phyloP scores from a whole-genome alignment of 2,113 vertebrate species.

The Muntiacus reevesi region DNA sequence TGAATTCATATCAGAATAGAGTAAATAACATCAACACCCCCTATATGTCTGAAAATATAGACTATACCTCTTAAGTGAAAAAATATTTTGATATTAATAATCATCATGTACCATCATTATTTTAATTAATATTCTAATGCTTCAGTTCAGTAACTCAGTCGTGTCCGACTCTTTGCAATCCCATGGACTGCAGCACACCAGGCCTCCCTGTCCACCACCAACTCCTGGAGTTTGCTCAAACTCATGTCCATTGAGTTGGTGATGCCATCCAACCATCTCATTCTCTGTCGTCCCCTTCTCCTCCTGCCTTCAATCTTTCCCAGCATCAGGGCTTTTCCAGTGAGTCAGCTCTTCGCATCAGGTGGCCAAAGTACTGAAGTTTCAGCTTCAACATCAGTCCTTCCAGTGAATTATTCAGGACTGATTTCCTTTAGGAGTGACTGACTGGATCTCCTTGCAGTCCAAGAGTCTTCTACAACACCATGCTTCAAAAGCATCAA shows the following conservation, averaged over 20 bases:
- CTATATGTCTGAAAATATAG: neutral
- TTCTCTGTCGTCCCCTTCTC: neutral
- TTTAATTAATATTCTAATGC: conserved; percentile 28
- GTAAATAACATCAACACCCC: neutral
- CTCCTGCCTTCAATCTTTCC: neutral
- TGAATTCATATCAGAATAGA: neutral
- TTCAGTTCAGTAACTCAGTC: neutral
- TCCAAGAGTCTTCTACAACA: neutral
- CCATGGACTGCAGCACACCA: neutral
- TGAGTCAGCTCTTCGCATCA: neutral
- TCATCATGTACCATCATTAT: neutral
- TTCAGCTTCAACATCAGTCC: neutral
- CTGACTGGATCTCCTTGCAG: neutral
- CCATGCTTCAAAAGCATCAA: neutral
- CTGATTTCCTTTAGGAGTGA: neutral
- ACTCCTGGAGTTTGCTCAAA: neutral
- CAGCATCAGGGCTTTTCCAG: neutral
- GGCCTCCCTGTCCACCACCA: neutral
- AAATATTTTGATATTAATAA: neutral
- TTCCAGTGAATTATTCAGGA: neutral
- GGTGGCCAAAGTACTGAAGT: neutral
- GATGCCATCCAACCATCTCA: neutral
- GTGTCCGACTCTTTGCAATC: neutral
- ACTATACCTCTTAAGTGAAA: neutral
- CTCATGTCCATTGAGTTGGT: neutral